These are phyloP conservation scores for Mionectes macconnelli DNA, from an alignment of 2,113 vertebrate genomes.

Conservation along the genomic window DNA sequence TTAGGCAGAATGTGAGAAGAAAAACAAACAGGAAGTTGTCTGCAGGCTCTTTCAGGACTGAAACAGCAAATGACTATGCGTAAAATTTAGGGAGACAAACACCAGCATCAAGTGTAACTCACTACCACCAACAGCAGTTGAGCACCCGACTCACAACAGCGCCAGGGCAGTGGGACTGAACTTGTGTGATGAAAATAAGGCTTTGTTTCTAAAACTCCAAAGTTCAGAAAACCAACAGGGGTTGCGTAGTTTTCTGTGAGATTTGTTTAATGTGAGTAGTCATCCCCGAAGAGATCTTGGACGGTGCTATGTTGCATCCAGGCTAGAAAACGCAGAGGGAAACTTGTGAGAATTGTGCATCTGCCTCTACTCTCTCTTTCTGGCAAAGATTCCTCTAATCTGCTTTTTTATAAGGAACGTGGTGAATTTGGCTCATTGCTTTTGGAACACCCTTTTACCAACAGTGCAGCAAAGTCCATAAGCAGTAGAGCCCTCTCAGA, in stretches of 20 bases:
- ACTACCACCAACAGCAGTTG: rapidly evolving
- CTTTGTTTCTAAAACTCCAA: background rate
- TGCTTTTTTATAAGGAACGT: background rate
- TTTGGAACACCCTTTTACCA: background rate
- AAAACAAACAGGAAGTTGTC: constrained; percentile 17
- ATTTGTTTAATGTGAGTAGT: background rate
- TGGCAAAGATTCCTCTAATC: background rate
- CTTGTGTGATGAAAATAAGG: background rate
- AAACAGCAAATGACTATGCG: background rate
- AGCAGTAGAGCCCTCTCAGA: background rate
- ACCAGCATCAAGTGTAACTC: background rate
- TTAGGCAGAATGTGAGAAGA: constrained; percentile 13
- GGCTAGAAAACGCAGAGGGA: background rate
- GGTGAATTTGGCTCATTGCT: background rate
- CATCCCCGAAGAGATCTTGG: background rate
- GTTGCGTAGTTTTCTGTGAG: background rate
- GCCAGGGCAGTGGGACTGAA: background rate
- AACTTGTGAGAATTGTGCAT: background rate
- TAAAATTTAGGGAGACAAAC: background rate
- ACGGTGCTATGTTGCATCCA: rapidly evolving
- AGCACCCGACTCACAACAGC: rapidly evolving
- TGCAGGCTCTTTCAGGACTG: background rate
- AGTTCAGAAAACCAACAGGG: background rate
- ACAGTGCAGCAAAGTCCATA: background rate
- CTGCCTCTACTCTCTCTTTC: background rate